Conservation (phyloP, 2,797 vertebrate species). For the Delichon dasypus region DNA sequence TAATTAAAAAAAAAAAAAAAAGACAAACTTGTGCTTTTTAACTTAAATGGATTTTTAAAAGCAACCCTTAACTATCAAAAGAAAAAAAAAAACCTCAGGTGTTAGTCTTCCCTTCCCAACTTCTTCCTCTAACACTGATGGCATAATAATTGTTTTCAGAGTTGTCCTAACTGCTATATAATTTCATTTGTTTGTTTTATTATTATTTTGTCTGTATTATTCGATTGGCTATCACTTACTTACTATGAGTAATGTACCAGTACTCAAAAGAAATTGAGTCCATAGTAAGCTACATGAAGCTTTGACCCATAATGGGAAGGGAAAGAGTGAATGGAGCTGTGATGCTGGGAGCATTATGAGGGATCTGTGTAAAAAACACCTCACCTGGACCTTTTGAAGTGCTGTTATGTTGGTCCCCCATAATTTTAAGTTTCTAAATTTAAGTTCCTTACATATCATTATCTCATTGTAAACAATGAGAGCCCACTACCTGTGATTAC, state of each 20-base stretch:
- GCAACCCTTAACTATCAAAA: neutral
- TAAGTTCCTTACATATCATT: neutral
- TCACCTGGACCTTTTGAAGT: neutral
- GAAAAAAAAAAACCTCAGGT: neutral
- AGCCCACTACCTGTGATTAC: neutral
- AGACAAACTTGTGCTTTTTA: neutral
- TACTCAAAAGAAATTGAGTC: neutral
- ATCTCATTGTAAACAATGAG: neutral
- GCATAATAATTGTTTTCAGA: constrained; percentile 58
- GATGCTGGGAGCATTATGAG: neutral
- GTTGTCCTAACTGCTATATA: neutral
- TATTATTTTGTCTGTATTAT: neutral
- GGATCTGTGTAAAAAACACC: neutral
- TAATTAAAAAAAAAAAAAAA: no score
- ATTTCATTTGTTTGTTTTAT: constrained; percentile 33
- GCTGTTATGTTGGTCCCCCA: neutral
- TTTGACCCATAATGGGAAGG: neutral
- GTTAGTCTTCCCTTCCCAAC: neutral
- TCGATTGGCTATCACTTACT: constrained; percentile 54
- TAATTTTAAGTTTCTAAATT: neutral
- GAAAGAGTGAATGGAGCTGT: neutral
- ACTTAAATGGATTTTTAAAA: neutral
- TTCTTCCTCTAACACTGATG: constrained; percentile 11
- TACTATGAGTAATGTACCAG: neutral
- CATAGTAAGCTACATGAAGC: neutral